Evolutionary conservation across 2,888 invertebrate species (phyloP).

Genomic region (Malthinus seriepunctatus): DNA sequence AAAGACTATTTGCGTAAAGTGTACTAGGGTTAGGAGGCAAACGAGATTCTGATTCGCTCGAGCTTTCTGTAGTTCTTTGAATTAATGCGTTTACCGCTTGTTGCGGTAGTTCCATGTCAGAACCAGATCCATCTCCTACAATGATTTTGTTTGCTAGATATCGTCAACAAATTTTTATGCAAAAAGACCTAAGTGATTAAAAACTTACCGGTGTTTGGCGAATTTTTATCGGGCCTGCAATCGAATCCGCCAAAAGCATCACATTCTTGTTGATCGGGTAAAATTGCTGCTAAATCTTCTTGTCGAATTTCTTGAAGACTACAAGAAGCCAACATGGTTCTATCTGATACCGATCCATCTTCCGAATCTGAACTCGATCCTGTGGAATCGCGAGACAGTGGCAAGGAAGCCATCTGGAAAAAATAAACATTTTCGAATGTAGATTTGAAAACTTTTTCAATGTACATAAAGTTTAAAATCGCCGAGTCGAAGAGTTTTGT

Average conservation of each 20-base stretch:
- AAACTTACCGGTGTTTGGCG: constrained; percentile 57
- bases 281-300: constrained; percentile 76
- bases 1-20: constrained; percentile 69
- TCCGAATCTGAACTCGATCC: constrained; percentile 48
- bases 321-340: constrained; percentile 62
- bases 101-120: constrained; percentile 76
- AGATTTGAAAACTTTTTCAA: no score
- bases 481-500: no score
- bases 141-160: neutral
- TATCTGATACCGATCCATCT: constrained; percentile 56
- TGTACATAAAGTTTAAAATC: no score
- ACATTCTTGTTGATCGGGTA: constrained; percentile 71
- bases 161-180: neutral
- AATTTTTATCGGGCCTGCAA: constrained; percentile 55
- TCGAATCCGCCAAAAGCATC: constrained; percentile 53
- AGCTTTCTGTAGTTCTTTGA: constrained; percentile 73
- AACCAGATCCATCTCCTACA: constrained; percentile 66
- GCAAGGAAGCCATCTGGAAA: constrained; percentile 53
- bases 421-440: constrained; percentile 4
- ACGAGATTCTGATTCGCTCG: constrained; percentile 72
- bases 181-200: neutral
- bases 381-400: constrained; percentile 47
- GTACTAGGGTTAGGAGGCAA: constrained; percentile 56
- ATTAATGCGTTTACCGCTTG: constrained; percentile 77
- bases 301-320: constrained; percentile 73